Evolutionary conservation across 92 coral and sea anemone species (phyloP), one percentile per base, ranked within the genome.

Genomic region (Montipora capitata): DNA sequence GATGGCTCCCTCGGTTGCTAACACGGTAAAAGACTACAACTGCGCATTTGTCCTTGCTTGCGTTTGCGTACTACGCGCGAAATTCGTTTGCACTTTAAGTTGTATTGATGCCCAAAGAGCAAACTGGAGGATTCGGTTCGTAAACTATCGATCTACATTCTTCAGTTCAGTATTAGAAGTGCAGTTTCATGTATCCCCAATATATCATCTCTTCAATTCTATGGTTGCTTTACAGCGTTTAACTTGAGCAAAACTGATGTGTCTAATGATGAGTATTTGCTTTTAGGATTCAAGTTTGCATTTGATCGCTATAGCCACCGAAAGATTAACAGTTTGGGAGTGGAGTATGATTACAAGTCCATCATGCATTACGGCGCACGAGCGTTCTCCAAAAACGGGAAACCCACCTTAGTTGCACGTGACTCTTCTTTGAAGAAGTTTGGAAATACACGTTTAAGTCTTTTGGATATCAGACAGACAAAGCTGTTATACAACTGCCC

Each of bases 341-440:
- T 95, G 20, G 69, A 93, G 66, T 96, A 96, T 42, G 99, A 95
- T 66, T 93, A 93, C 79, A 35, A 87, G 56, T 96, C 99, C n/a
- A 90, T 96, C 54, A 96, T 96, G 99, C 99, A 96, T 64, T 96
- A 96, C 78, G 96, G 98, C 1, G 77, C 81, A 17, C 76, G 78
- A 67, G 93, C 94, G 66, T 96, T 88, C 77, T 81, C 95, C 72
- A 93, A 68, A 69, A 89, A 93, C 74, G 93, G 89, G 39, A 65
- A 57, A 48, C 85, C 90, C 4, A 96, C 99, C 3, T 89, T 96
- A 42, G 91, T 78, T 17, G 88, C 98, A 41, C 87, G 82, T 87
- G 79, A 89, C n/a, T 76, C 93, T 45, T 72, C 89, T 38, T 56
- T 91, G 58, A 87, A 76, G 88, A 74, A 45, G 43, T 94, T 96